These are phyloP conservation scores for Oscheius sp. DNA, from an alignment of 2,888 invertebrate species.

Conservation along the genomic window DNA sequence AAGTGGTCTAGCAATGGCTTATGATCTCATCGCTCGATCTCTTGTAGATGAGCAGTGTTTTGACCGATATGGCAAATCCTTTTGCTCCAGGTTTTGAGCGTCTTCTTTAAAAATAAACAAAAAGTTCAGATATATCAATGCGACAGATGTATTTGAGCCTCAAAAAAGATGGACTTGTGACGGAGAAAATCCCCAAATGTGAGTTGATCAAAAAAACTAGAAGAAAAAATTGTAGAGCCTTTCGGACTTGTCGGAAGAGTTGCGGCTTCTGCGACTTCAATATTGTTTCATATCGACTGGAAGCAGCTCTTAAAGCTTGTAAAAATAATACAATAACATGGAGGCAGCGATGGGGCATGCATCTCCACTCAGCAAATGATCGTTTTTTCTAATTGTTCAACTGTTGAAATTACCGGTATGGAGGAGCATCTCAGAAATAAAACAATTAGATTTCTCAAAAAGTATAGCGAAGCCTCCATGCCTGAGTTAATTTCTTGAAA, in stretches of 20 bases:
- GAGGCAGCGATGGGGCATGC: neutral
- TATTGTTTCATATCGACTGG: constrained; percentile 57
- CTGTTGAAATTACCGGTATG: neutral
- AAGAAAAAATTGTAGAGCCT: too few relatives aligned
- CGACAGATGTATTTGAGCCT: constrained; percentile 59
- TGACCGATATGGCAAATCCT: constrained; percentile 56
- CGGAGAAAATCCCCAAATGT: constrained; percentile 60
- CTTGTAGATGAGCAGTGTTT: constrained; percentile 60
- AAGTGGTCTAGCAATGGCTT: constrained; percentile 51
- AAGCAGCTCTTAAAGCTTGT: constrained; percentile 52
- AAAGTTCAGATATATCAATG: constrained; percentile 52
- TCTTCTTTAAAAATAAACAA: neutral
- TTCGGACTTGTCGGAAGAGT: constrained; percentile 57
- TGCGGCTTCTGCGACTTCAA: constrained; percentile 62
- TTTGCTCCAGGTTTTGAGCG: constrained; percentile 47
- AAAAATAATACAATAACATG: constrained; percentile 11
- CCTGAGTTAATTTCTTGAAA: neutral
- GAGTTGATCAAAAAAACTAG: too few relatives aligned
- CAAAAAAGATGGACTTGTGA: constrained; percentile 58
- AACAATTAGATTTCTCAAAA: too few relatives aligned
- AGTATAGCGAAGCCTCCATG: too few relatives aligned
- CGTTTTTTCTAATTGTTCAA: neutral
- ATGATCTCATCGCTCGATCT: constrained; percentile 58
- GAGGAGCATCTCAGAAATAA: too few relatives aligned
- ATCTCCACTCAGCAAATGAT: neutral